Evolutionary conservation across 1,140 invertebrate species (phyloP).

Genomic region (Pogonomyrmex californicus): DNA sequence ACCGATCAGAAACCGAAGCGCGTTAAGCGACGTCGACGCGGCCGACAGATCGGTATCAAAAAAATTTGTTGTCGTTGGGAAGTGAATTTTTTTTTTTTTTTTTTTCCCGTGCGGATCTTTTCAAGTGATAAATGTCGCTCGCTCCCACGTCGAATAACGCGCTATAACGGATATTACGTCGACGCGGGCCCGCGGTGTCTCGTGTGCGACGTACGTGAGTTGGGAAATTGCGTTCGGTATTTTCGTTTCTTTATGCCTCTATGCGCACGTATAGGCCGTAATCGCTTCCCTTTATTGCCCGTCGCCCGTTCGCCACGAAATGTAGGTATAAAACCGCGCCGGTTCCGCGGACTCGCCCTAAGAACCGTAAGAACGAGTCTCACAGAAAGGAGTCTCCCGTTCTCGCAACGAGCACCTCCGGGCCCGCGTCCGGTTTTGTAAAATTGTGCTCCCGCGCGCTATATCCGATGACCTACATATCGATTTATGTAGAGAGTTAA

Average conservation of each 20-base stretch:
- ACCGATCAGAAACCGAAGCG: not conserved
- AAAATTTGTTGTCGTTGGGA: not conserved
- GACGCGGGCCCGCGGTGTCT: not conserved
- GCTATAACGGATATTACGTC: not conserved
- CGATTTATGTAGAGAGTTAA: not conserved
- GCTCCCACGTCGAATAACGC: not conserved
- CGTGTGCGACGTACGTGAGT: not conserved
- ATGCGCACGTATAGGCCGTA: constrained; percentile 30
- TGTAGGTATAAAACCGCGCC: constrained; percentile 24
- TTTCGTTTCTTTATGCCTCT: not conserved
- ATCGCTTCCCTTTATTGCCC: constrained; percentile 41
- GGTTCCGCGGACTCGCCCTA: not conserved
- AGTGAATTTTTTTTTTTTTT: not conserved
- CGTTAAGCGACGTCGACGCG: not conserved
- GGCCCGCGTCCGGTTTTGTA: not conserved
- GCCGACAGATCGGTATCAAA: constrained; percentile 29
- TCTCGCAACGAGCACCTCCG: not conserved
- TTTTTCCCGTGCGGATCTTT: not conserved
- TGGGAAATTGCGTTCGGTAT: not conserved
- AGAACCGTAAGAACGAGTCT: too few relatives aligned
- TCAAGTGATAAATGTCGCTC: not conserved
- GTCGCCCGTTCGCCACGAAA: not conserved
- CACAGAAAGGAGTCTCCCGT: too few relatives aligned
- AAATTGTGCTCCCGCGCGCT: not conserved
- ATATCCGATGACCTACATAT: not conserved